phyloP scores from a whole-genome alignment of 35 echinoderm and acorn worm species.

The Strongylocentrotus purpuratus region DNA sequence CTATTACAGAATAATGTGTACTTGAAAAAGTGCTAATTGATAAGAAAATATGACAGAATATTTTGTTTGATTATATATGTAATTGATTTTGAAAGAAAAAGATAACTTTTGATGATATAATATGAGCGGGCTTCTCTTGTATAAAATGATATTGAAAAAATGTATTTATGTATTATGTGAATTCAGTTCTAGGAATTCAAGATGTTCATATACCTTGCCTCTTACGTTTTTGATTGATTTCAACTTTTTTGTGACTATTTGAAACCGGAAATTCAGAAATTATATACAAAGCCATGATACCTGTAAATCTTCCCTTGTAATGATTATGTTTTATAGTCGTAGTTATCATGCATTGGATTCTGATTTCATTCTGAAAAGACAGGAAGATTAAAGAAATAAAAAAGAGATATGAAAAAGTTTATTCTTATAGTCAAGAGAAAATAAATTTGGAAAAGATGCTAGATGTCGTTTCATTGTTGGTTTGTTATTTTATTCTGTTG shows the following conservation, averaged over 20 bases:
- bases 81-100: background rate
- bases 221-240: background rate
- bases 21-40: background rate
- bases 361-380: background rate
- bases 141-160: background rate
- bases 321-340: background rate
- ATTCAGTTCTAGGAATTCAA: background rate
- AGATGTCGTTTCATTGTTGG: background rate
- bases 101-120: background rate
- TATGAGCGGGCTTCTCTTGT: background rate
- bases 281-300: background rate
- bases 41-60: background rate
- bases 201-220: conserved; percentile 35
- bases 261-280: background rate
- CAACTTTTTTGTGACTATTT: background rate
- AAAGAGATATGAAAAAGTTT: conserved; percentile 1
- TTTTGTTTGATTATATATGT: background rate
- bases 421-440: conserved; percentile 43
- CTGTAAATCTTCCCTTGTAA: background rate
- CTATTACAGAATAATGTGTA: background rate
- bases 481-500: background rate
- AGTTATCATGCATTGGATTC: background rate
- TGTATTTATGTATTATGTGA: conserved; percentile 11
- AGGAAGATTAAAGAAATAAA: background rate
- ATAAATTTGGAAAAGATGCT: conserved; percentile 5